phyloP scores from a whole-genome alignment of 2,797 vertebrate species.

The Pogonophryne albipinna region DNA sequence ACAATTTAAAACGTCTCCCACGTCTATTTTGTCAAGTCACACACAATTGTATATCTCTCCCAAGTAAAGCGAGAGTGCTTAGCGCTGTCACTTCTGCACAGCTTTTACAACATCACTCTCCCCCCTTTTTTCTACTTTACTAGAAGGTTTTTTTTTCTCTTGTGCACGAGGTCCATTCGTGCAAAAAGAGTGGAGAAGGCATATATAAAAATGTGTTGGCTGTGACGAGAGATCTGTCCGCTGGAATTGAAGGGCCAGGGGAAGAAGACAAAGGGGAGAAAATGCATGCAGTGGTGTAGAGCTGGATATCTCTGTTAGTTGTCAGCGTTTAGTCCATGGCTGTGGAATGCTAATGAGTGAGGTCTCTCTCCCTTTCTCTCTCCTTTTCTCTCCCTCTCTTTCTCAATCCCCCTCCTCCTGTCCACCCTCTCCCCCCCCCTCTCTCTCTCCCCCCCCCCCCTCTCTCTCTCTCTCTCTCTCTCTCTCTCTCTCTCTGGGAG shows the following conservation, averaged over 20 bases:
- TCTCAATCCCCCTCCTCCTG: conserved; percentile 37
- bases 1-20: conserved; percentile 58
- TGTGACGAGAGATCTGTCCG: conserved; percentile 84
- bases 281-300: conserved; percentile 87
- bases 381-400: conserved; percentile 52
- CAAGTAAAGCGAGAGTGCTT: conserved; percentile 76
- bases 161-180: conserved; percentile 69
- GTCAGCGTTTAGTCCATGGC: conserved; percentile 92
- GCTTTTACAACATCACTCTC: conserved; percentile 77
- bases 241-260: conserved; percentile 85
- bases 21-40: conserved; percentile 71
- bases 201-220: conserved; percentile 84
- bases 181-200: conserved; percentile 65
- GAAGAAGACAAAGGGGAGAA: conserved; percentile 87
- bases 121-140: conserved; percentile 53
- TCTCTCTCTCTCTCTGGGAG: conserved; percentile 69
- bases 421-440: conserved; percentile 22
- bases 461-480: conserved; percentile 26
- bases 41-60: conserved; percentile 72
- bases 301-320: conserved; percentile 97
- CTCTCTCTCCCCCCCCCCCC: conserved; percentile 13
- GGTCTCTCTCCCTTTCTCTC: conserved; percentile 64
- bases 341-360: conserved; percentile 94
- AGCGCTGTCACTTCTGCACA: conserved; percentile 81
- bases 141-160: conserved; percentile 48